phyloP scores from a whole-genome alignment of 2,797 vertebrate species.

The Chelmon rostratus region DNA sequence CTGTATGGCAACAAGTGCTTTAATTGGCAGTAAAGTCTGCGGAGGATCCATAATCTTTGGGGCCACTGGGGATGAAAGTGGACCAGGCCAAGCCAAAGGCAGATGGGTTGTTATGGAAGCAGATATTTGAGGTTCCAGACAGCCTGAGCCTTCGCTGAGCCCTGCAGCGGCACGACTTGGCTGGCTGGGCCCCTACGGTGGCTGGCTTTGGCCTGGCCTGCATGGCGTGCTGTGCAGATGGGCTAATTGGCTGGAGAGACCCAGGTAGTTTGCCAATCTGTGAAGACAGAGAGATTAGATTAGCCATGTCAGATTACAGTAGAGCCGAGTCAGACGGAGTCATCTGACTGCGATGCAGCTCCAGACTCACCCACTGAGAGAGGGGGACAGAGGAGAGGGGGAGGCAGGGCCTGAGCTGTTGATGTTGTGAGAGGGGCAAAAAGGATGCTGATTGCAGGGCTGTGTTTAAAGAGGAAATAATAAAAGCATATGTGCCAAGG shows the following conservation, averaged over 20 bases:
- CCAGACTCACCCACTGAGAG: slow-evolving; percentile 73
- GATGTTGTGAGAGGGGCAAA: neutral
- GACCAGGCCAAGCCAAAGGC: slow-evolving; percentile 71
- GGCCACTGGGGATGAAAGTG: slow-evolving; percentile 74
- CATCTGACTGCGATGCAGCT: slow-evolving; percentile 47
- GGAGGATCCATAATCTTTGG: slow-evolving; percentile 56
- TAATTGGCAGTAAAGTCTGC: slow-evolving; percentile 58
- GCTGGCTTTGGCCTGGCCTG: slow-evolving; percentile 40
- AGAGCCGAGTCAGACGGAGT: slow-evolving; percentile 66
- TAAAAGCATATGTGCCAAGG: neutral
- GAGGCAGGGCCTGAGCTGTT: neutral
- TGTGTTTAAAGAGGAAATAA: neutral
- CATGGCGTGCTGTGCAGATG: slow-evolving; percentile 66
- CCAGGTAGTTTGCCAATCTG: slow-evolving; percentile 73
- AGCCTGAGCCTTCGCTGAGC: slow-evolving; percentile 63
- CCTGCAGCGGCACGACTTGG: slow-evolving; percentile 29
- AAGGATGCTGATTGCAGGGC: neutral
- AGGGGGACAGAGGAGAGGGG: slow-evolving; percentile 27
- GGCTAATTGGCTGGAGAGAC: slow-evolving; percentile 77
- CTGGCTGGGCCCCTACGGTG: slow-evolving; percentile 40
- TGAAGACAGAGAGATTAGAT: slow-evolving; percentile 69
- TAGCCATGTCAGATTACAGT: slow-evolving; percentile 81
- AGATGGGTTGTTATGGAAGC: slow-evolving; percentile 76
- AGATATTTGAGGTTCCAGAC: slow-evolving; percentile 71
- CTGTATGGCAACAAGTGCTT: slow-evolving; percentile 46